phyloP scores from a whole-genome alignment of 1,140 invertebrate genomes.

The Caenorhabditis brenneri region DNA sequence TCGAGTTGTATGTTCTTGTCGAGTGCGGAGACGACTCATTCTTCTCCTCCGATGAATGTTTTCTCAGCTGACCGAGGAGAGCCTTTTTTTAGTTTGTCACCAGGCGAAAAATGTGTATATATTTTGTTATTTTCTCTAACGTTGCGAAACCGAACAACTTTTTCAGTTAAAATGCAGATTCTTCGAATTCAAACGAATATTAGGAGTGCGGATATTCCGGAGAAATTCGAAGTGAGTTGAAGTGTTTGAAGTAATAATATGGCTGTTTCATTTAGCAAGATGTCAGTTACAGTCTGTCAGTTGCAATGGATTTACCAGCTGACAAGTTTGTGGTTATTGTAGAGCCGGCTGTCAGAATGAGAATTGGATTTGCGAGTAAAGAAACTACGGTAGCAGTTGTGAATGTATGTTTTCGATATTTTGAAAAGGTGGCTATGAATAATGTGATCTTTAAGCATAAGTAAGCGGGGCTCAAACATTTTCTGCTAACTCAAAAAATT shows the following conservation, averaged over 20 bases:
- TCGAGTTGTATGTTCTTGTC: neutral
- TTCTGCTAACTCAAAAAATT: too few relatives aligned
- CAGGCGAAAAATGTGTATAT: neutral
- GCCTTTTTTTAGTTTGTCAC: constrained; percentile 22
- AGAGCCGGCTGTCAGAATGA: constrained; percentile 3
- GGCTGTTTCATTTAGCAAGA: neutral
- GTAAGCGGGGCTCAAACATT: too few relatives aligned
- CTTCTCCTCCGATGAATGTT: neutral
- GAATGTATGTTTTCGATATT: neutral
- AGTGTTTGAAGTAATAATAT: neutral
- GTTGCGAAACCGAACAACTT: neutral
- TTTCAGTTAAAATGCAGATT: neutral
- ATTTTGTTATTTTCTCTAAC: neutral
- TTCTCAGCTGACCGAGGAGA: constrained; percentile 10
- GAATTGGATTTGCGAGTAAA: neutral
- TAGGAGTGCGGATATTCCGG: neutral
- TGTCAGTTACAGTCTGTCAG: neutral
- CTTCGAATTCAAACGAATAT: constrained; percentile 9
- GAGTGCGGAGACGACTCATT: too few relatives aligned
- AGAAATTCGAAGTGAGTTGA: neutral
- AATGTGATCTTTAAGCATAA: too few relatives aligned
- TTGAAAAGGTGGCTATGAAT: too few relatives aligned
- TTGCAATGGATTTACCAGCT: neutral
- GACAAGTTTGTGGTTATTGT: constrained; percentile 25
- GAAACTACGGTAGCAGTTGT: constrained; percentile 1